phyloP scores from a whole-genome alignment of 2,888 invertebrate species.

The Drosophila glabriapex region DNA sequence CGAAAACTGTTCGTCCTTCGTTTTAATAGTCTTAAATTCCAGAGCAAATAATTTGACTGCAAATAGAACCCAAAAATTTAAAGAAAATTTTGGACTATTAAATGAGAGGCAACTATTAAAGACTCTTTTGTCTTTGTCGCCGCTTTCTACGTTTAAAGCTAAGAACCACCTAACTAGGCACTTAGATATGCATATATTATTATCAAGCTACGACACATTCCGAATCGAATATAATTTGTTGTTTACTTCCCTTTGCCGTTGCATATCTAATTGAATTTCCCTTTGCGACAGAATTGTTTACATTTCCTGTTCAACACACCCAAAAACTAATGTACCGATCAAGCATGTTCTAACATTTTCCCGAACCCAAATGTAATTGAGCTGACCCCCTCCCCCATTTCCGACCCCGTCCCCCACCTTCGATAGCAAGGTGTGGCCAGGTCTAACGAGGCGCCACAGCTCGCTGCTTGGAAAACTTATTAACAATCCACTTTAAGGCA shows the following conservation, averaged over 20 bases:
- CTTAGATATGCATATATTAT: not conserved
- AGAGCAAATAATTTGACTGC: slow-evolving; percentile 70
- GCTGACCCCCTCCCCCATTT: not conserved
- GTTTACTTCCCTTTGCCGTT: slow-evolving; percentile 25
- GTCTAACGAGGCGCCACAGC: slow-evolving; percentile 33
- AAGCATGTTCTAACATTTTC: slow-evolving; percentile 30
- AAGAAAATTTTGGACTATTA: not conserved
- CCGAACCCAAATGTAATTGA: slow-evolving; percentile 41
- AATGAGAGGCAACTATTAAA: slow-evolving; percentile 5
- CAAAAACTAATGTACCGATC: slow-evolving; percentile 24
- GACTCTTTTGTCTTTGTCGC: not conserved
- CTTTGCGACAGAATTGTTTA: slow-evolving; percentile 48
- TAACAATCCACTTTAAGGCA: slow-evolving; percentile 45
- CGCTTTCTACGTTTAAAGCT: not conserved
- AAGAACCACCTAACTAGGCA: not conserved
- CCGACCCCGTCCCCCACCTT: not conserved
- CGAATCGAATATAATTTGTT: slow-evolving; percentile 12
- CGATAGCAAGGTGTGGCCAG: slow-evolving; percentile 54
- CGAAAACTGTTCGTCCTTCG: slow-evolving; percentile 48
- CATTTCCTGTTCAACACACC: slow-evolving; percentile 60
- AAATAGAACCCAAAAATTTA: slow-evolving; percentile 51
- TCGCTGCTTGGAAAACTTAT: slow-evolving; percentile 44
- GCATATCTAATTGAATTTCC: slow-evolving; percentile 69
- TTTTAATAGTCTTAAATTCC: slow-evolving; percentile 74
- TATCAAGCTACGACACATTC: slow-evolving; percentile 2